These are phyloP conservation scores for Muscicapa comitata DNA, from an alignment of 2,797 vertebrate genomes.

Conservation along the genomic window DNA sequence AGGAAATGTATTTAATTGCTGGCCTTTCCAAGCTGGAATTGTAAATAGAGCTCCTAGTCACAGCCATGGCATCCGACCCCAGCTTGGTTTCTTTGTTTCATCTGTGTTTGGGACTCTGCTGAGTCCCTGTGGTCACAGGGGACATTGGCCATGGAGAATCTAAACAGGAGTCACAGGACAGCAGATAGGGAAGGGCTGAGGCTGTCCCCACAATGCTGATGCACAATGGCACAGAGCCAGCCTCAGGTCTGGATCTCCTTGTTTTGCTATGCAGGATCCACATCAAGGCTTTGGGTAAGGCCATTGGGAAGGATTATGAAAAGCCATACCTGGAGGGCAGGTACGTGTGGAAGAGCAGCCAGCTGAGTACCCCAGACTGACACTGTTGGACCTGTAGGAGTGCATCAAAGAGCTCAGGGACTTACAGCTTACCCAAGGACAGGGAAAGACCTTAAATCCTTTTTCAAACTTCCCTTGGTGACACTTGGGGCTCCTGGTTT, in stretches of 20 bases:
- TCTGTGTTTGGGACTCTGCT: not conserved
- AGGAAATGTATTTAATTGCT: not conserved
- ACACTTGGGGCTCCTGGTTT: not conserved
- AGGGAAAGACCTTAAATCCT: not conserved
- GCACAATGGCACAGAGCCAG: not conserved
- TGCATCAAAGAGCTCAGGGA: not conserved
- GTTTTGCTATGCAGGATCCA: accelerated
- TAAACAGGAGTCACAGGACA: not conserved
- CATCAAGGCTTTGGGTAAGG: not conserved
- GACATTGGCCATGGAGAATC: accelerated
- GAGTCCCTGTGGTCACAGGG: not conserved
- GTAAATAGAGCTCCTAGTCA: not conserved
- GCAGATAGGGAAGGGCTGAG: not conserved
- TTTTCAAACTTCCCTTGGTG: not conserved
- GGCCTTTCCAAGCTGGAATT: not conserved
- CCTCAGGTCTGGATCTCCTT: not conserved
- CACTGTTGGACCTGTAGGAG: not conserved
- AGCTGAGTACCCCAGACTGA: not conserved
- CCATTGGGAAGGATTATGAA: not conserved
- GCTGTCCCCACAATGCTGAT: not conserved
- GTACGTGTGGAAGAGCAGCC: accelerated
- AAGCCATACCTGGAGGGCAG: not conserved
- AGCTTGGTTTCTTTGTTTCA: not conserved
- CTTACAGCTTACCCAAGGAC: not conserved
- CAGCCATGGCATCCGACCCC: not conserved